Evolutionary conservation across 2,888 invertebrate species (phyloP).

Genomic region (Barypeithes pellucidus): DNA sequence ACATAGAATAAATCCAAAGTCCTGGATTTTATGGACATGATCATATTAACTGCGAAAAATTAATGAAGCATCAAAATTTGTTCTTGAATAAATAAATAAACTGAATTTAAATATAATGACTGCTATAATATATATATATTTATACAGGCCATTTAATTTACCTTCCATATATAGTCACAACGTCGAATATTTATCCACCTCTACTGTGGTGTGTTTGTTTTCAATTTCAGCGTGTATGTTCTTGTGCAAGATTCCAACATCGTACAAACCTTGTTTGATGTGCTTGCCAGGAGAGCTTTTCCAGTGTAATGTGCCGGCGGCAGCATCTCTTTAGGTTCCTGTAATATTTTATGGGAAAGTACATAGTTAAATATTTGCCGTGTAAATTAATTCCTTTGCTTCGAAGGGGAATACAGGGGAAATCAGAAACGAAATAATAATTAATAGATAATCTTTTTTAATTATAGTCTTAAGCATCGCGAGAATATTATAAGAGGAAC

Average conservation of each 20-base stretch:
- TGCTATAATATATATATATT: neutral
- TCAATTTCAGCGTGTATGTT: constrained; percentile 47
- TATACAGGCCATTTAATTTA: constrained; percentile 12
- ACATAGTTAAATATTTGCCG: constrained; percentile 52
- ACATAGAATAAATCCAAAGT: too few relatives aligned
- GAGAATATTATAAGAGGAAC: too few relatives aligned
- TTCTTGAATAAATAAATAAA: too few relatives aligned
- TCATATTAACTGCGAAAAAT: too few relatives aligned
- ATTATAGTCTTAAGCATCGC: too few relatives aligned
- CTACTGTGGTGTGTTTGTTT: constrained; percentile 49
- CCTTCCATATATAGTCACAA: constrained; percentile 8
- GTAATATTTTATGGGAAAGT: constrained; percentile 47
- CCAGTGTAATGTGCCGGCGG: constrained; percentile 45
- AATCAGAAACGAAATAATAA: neutral
- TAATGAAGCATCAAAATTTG: too few relatives aligned
- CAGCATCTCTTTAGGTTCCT: constrained; percentile 46
- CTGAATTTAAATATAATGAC: too few relatives aligned
- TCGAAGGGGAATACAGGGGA: constrained; percentile 14
- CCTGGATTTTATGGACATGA: too few relatives aligned
- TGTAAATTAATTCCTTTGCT: constrained; percentile 48
- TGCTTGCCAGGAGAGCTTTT: constrained; percentile 38
- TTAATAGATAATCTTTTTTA: too few relatives aligned
- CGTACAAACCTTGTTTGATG: constrained; percentile 35
- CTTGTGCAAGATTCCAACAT: constrained; percentile 47
- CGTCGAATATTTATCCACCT: constrained; percentile 43